Conservation (phyloP, 2,888 invertebrate genomes). For the Drosophila helvetica region DNA sequence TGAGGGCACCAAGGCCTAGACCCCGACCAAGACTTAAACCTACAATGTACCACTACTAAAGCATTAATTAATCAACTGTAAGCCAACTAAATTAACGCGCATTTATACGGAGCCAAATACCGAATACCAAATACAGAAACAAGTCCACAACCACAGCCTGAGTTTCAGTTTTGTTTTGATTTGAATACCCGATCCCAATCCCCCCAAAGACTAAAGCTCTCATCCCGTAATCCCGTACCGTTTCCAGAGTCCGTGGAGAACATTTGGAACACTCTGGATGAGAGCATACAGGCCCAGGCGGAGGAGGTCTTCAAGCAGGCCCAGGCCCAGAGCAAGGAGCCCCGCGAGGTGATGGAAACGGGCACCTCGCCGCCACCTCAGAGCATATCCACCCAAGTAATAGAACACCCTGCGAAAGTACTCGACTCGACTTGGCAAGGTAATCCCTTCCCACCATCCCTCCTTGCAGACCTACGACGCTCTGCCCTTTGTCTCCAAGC, state of each 20-base stretch:
- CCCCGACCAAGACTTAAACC: constrained; percentile 51
- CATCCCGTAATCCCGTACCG: constrained; percentile 49
- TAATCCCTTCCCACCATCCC: not conserved
- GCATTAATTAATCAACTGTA: constrained; percentile 50
- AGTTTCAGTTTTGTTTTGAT: constrained; percentile 63
- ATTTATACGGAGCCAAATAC: constrained; percentile 70
- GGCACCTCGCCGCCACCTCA: constrained; percentile 95
- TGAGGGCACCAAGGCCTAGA: constrained; percentile 87
- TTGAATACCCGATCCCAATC: constrained; percentile 20
- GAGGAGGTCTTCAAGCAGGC: constrained; percentile 71
- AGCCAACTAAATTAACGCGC: constrained; percentile 70
- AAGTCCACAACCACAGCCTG: constrained; percentile 53
- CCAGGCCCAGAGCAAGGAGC: constrained; percentile 85
- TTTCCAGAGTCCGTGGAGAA: constrained; percentile 81
- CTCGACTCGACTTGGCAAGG: not conserved
- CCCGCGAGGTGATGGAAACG: constrained; percentile 85
- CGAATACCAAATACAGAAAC: constrained; percentile 74
- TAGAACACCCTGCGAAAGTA: not conserved
- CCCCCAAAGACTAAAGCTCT: constrained; percentile 43
- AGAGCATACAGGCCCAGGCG: constrained; percentile 82
- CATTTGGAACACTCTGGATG: constrained; percentile 83
- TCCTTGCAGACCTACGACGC: constrained; percentile 85
- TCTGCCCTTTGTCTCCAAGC: constrained; percentile 54
- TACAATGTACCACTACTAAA: constrained; percentile 49
- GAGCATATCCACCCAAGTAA: constrained; percentile 93